Conservation (phyloP, 2,113 vertebrate species). For the Ovibos moschatus region DNA sequence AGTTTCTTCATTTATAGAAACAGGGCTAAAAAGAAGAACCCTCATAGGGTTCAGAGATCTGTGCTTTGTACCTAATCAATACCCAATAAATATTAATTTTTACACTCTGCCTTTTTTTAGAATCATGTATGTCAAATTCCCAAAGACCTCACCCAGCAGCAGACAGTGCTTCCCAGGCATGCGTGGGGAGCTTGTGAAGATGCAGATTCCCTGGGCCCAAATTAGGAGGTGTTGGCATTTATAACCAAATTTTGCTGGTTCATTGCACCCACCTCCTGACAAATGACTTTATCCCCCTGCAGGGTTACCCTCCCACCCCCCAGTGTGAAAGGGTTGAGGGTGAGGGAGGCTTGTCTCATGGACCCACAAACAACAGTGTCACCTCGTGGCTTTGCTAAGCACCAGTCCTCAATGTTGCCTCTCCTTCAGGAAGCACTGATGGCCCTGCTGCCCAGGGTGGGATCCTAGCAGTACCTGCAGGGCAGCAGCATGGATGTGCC, state of each 20-base stretch:
- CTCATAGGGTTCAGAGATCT: neutral
- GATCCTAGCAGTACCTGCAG: neutral
- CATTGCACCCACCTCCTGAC: neutral
- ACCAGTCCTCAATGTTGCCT: neutral
- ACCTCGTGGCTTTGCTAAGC: neutral
- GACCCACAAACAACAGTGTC: neutral
- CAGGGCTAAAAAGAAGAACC: neutral
- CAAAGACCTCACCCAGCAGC: neutral
- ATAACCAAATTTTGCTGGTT: neutral
- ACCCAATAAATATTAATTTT: neutral
- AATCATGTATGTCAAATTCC: neutral
- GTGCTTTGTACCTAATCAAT: neutral
- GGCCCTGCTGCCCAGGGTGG: neutral
- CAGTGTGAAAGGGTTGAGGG: neutral
- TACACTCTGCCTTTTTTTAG: neutral
- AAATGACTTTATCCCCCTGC: neutral
- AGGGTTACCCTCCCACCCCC: neutral
- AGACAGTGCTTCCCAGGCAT: neutral
- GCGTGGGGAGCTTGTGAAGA: neutral
- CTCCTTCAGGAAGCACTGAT: neutral
- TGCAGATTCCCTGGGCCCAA: neutral
- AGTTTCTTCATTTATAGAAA: constrained; percentile 10
- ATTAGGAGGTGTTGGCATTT: neutral
- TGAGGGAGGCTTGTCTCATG: neutral
- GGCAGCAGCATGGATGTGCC: neutral